phyloP scores from a whole-genome alignment of 1,140 invertebrate species.

The Orius laevigatus region DNA sequence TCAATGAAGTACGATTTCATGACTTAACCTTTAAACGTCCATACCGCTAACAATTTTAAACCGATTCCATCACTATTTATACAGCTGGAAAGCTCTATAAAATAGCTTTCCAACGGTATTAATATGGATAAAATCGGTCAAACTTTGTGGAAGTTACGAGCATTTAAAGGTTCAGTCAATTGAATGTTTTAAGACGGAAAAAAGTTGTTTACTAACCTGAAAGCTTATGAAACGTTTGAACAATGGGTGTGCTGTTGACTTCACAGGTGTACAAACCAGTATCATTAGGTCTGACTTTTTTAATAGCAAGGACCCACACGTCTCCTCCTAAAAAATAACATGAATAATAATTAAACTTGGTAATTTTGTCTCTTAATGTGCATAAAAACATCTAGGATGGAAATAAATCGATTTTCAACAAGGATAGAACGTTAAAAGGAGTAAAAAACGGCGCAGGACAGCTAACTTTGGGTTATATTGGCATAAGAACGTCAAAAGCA shows the following conservation, averaged over 20 bases:
- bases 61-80: too few species aligned
- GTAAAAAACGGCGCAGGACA: background rate
- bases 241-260: conserved; percentile 58
- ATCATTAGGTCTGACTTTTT: conserved; percentile 44
- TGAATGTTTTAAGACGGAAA: background rate
- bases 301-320: conserved; percentile 69
- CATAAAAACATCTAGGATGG: too few species aligned
- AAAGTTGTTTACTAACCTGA: conserved; percentile 39
- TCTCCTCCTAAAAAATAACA: conserved; percentile 41
- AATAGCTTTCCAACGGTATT: too few species aligned
- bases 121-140: too few species aligned
- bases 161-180: too few species aligned
- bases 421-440: background rate
- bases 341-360: conserved; percentile 3
- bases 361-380: too few species aligned
- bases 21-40: too few species aligned
- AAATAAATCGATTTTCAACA: background rate
- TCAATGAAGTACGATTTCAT: background rate
- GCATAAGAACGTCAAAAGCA: too few species aligned
- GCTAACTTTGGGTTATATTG: background rate
- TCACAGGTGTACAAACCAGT: conserved; percentile 66
- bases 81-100: too few species aligned
- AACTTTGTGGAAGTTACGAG: too few species aligned
- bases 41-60: too few species aligned
- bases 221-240: conserved; percentile 56